Conservation (phyloP, 2,113 vertebrate species). For the Formicarius rufipectus region DNA sequence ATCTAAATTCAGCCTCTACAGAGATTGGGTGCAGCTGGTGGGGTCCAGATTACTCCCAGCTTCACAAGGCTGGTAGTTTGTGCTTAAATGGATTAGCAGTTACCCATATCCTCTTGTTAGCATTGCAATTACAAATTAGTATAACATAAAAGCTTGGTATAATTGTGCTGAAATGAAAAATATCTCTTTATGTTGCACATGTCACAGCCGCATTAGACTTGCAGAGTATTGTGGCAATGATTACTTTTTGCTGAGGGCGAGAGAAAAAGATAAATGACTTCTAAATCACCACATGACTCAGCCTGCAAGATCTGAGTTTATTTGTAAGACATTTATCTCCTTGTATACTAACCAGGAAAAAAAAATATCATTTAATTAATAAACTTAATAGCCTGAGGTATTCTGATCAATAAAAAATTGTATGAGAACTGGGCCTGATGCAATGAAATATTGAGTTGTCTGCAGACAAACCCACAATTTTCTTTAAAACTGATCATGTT, state of each 20-base stretch:
- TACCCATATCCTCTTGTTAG: slow-evolving; percentile 49
- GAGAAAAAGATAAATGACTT: slow-evolving; percentile 67
- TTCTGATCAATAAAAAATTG: slow-evolving; percentile 66
- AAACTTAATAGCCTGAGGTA: slow-evolving; percentile 69
- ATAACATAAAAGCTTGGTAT: slow-evolving; percentile 37
- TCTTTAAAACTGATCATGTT: neutral
- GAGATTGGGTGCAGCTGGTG: neutral
- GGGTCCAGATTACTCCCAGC: neutral
- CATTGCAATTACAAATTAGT: slow-evolving; percentile 49
- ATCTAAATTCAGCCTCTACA: neutral
- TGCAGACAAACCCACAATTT: slow-evolving; percentile 30
- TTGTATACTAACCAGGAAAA: slow-evolving; percentile 38
- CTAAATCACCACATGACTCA: slow-evolving; percentile 58
- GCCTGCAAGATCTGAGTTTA: slow-evolving; percentile 62
- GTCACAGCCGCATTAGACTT: slow-evolving; percentile 42
- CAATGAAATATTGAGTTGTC: slow-evolving; percentile 45
- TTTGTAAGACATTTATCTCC: slow-evolving; percentile 74
- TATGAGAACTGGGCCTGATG: slow-evolving; percentile 23
- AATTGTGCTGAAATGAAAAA: slow-evolving; percentile 56
- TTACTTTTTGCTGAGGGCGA: slow-evolving; percentile 46
- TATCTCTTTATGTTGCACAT: slow-evolving; percentile 37
- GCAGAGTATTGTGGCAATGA: slow-evolving; percentile 44
- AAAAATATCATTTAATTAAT: slow-evolving; percentile 77
- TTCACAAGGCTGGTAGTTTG: neutral
- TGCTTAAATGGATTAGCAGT: slow-evolving; percentile 42